Percentiles rank a stretch among this genome's conserved stretches.
Evolutionary conservation across 2,888 invertebrate species (phyloP).

Genomic region (Sturmia bella): DNA sequence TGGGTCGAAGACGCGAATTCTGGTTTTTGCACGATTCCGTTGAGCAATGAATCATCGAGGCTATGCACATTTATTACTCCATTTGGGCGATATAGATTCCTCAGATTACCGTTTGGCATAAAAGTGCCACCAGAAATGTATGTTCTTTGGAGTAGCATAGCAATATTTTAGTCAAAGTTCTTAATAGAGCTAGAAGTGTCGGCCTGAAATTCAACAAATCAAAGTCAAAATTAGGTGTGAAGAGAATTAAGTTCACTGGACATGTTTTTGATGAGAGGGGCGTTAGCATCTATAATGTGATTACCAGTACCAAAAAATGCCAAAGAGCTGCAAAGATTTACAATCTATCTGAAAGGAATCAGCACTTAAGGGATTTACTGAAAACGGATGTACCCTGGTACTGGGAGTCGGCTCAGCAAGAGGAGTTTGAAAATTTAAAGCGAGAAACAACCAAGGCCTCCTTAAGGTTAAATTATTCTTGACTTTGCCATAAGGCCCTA

Average conservation of each 20-base stretch:
- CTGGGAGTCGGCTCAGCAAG: conserved; percentile 39
- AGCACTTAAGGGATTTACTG: conserved; percentile 52
- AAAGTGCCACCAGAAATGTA: background rate
- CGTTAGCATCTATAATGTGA: too few species aligned
- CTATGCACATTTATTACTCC: too few species aligned
- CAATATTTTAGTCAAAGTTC: conserved; percentile 6
- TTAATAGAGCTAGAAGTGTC: background rate
- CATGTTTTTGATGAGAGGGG: conserved; percentile 31
- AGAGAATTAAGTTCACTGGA: conserved; percentile 35
- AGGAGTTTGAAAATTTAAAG: conserved; percentile 49
- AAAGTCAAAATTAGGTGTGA: conserved; percentile 19
- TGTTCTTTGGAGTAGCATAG: background rate
- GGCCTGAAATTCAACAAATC: background rate
- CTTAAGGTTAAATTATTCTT: too few species aligned
- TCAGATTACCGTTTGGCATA: conserved; percentile 25
- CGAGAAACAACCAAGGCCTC: too few species aligned
- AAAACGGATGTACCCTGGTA: conserved; percentile 59
- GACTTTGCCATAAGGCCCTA: conserved; percentile 31
- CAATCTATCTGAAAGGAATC: conserved; percentile 29
- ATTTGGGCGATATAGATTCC: background rate
- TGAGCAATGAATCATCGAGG: too few species aligned
- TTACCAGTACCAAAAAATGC: conserved; percentile 34
- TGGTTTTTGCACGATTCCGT: too few species aligned
- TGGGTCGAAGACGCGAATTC: too few species aligned
- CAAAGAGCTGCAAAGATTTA: conserved; percentile 44